Evolutionary conservation across 2,888 invertebrate genomes (phyloP).

Genomic region (Melikaiella ostensackeni): DNA sequence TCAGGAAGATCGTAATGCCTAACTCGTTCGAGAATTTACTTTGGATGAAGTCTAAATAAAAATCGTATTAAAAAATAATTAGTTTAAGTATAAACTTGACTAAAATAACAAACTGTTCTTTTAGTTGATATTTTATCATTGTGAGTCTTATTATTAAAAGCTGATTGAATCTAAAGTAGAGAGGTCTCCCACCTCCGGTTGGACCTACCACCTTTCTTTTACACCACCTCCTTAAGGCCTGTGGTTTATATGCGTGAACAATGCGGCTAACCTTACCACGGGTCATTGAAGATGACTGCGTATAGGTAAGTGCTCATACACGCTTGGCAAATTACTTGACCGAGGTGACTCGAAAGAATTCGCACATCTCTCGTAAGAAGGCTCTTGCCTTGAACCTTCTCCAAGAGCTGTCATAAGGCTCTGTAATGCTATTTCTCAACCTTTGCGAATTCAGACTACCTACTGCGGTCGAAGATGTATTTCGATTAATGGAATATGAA

Average conservation of each 20-base stretch:
- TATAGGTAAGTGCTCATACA: conserved; percentile 29
- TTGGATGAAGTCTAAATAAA: background rate
- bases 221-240: conserved; percentile 26
- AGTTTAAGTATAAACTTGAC: background rate
- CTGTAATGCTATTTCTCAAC: conserved; percentile 18
- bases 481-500: conserved; percentile 7
- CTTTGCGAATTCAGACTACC: conserved; percentile 32
- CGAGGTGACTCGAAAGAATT: conserved; percentile 46
- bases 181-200: background rate
- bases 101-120: background rate
- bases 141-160: background rate
- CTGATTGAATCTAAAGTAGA: conserved; percentile 26
- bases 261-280: conserved; percentile 41
- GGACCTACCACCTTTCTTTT: background rate
- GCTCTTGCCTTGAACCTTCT: conserved; percentile 32
- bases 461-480: conserved; percentile 5
- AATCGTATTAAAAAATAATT: background rate
- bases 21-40: background rate
- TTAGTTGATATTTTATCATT: background rate
- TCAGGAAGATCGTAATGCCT: background rate
- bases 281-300: conserved; percentile 35
- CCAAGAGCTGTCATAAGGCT: conserved; percentile 27
- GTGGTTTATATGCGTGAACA: conserved; percentile 42
- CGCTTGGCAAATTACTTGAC: conserved; percentile 45
- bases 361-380: conserved; percentile 41